phyloP scores from a whole-genome alignment of 2,888 invertebrate genomes.

The Nezara viridula region DNA sequence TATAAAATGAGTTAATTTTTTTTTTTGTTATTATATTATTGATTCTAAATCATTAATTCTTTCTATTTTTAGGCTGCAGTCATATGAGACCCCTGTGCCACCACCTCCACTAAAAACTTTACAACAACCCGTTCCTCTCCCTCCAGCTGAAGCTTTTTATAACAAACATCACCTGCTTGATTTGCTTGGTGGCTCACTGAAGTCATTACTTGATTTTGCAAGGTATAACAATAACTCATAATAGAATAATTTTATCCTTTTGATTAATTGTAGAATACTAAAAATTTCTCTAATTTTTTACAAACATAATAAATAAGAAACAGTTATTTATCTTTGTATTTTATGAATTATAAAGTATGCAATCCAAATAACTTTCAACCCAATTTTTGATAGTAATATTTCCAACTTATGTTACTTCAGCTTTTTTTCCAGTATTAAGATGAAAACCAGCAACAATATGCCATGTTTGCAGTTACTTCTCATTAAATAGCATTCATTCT shows the following conservation, averaged over 20 bases:
- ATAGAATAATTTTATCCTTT: neutral
- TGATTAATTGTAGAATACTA: neutral
- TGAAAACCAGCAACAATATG: neutral
- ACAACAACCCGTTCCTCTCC: constrained; percentile 69
- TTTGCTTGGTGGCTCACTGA: constrained; percentile 71
- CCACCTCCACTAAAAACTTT: constrained; percentile 73
- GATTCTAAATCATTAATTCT: neutral
- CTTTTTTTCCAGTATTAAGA: neutral
- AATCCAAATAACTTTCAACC: neutral
- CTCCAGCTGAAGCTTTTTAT: constrained; percentile 69
- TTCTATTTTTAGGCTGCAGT: constrained; percentile 70
- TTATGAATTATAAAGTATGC: neutral
- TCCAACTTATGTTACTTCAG: neutral
- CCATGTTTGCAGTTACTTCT: neutral
- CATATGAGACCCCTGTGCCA: constrained; percentile 75
- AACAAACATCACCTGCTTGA: constrained; percentile 70
- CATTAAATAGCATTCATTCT: neutral
- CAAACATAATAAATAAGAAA: neutral
- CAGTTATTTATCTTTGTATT: neutral
- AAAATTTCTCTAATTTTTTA: neutral
- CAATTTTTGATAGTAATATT: no score
- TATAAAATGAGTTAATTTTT: neutral
- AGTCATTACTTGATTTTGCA: constrained; percentile 70
- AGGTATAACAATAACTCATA: constrained; percentile 67
- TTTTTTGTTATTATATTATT: neutral